Base-by-base conservation (phyloP, 2,797 vertebrate genomes). In the Helostoma temminkii region DNA sequence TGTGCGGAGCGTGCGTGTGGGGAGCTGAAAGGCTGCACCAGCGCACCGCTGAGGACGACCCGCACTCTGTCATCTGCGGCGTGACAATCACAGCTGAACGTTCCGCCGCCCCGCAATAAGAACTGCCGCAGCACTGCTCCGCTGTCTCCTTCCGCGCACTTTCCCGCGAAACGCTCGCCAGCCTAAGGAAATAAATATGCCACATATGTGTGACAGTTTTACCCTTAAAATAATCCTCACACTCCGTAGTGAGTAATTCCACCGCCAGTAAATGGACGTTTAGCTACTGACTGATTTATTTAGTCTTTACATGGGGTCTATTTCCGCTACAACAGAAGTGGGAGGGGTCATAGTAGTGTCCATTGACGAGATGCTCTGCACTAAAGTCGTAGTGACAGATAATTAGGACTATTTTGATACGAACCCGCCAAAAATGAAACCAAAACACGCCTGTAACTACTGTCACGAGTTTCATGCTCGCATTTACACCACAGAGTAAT, bases 81-180 rank as follows among this genome's bases (percentile, higher is more conserved):
- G 65, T 81, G 81, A 85, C 74, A 92, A 87, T 92, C 86, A 87
- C 87, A 85, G 81, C 82, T 81, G 76, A 80, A 60, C 2, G 47
- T 59, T 39, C 53, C 30, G 66, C 64, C 22, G 61, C 30, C n/a
- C 66, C 39, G 67, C 66, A 76, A 70, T 90, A 89, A 85, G 82
- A 71, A 21, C n/a, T 14, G 15, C 60, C 82, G 81, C 72, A 79
- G 14, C 74, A 82, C 85, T 26, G 14, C 8, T 6, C 18, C 11
- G 22, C 22, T 0, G 1, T 84, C 82, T 89, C 85, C 83, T 3
- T 91, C 89, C 91, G 89, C 89, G 0, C 0, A 0, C 57, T 79
- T 90, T 82, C 85, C 85, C 88, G 90, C 88, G 85, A 91, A 92
- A 85, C 74, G 0, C 19, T 56, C 46, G 5, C 39, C 53, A 55